Evolutionary conservation across 2,888 invertebrate genomes (phyloP), one percentile per base, ranked within the genome.

Genomic region (Lochmaea capreae): DNA sequence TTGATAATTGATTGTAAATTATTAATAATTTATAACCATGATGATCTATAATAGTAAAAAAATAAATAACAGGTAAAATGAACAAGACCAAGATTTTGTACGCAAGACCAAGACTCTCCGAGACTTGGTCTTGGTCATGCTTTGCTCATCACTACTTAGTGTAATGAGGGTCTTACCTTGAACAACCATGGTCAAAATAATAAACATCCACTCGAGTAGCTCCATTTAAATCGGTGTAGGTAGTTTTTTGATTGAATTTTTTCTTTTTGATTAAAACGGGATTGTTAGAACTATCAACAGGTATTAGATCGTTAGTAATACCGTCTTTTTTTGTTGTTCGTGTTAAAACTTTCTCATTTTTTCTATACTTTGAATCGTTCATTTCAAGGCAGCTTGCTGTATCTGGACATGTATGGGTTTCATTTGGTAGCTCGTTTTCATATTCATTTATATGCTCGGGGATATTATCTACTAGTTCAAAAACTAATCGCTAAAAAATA

Each of bases 151-250:
- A n/a, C n/a, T n/a, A n/a, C n/a, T n/a, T n/a, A n/a, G n/a, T n/a
- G n/a, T n/a, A n/a, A n/a, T 22, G 22, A 22, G 86, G 4, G n/a
- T 9, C 33, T 84, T 84, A 90, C 89, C 90, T 89, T 1, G 91
- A 89, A 81, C 91, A 91, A 63, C 92, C 92, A 80, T 92, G 92
- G 82, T 93, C 92, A 79, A 93, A 93, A 76, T 91, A 92, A 84
- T 93, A 93, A 63, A 92, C 89, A 76, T 92, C 92, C 10, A 92
- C 90, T 80, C 87, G 88, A 33, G 83, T 83, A 46, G 80, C 78
- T 22, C 78, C 81, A 46, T 73, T 74, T 54, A 71, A 72, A 72
- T 81, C 81, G 39, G 72, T 77, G 65, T 77, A 78, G 18, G 78
- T 75, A 9, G 77, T 78, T 76, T 79, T 79, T 63, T 80, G 72